These are phyloP conservation scores for Oryzias woworae DNA, from an alignment of 2,113 vertebrate genomes.

Conservation along the genomic window DNA sequence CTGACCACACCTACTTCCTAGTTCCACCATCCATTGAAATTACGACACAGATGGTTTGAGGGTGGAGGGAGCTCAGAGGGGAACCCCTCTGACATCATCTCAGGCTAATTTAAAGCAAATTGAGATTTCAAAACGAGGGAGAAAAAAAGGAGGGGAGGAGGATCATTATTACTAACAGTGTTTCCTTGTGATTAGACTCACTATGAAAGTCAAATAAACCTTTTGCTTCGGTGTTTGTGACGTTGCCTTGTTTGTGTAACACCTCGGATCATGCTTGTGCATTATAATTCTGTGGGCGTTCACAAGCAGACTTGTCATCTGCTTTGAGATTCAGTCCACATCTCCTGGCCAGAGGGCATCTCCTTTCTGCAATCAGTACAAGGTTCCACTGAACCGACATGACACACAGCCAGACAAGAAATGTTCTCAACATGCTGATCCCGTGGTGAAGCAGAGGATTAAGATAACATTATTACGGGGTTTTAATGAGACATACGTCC, in stretches of 20 bases:
- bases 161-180: conserved; percentile 6
- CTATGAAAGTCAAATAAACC: background rate
- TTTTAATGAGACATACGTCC: conserved; percentile 7
- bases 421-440: conserved; percentile 16
- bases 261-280: conserved; percentile 25
- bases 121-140: background rate
- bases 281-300: conserved; percentile 48
- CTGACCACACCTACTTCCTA: background rate
- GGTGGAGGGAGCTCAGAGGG: conserved; percentile 61
- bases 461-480: conserved; percentile 19
- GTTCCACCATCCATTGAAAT: conserved; percentile 6
- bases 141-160: conserved; percentile 15
- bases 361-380: conserved; percentile 52
- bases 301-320: conserved; percentile 40
- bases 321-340: conserved; percentile 62
- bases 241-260: conserved; percentile 22
- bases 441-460: conserved; percentile 5
- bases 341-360: conserved; percentile 54
- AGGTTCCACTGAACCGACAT: conserved; percentile 52
- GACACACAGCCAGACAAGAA: conserved; percentile 38
- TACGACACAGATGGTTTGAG: conserved; percentile 67
- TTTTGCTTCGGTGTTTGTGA: background rate
- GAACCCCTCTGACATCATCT: conserved; percentile 63
- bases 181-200: conserved; percentile 1
- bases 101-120: conserved; percentile 64